Evolutionary conservation across 1,140 invertebrate genomes (phyloP), one percentile per base, ranked within the genome.

Genomic region (Elymnias hypermnestra): DNA sequence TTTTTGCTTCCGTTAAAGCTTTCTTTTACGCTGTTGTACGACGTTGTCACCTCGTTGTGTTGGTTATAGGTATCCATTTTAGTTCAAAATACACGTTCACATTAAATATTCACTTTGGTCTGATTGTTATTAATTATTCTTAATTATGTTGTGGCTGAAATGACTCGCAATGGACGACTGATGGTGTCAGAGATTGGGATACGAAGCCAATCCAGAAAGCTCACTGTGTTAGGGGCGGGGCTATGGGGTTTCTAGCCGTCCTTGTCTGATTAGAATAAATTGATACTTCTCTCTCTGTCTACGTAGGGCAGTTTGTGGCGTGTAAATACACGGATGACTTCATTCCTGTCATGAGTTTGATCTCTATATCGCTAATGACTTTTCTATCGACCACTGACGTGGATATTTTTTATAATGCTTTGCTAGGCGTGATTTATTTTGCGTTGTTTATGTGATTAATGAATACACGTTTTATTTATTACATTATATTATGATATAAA

Each of bases 261-360:
- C 40, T 57, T 36, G 21, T 76, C 48, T 26, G 1, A 31, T 66
- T 23, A 17, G 6, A 1, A 26, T 1, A 7, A 6, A 12, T 35
- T 23, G 19, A 22, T 63, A 22, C 35, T 4, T 22, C 36, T 22
- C 28, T 76, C 57, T 51, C 47, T 48, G 5, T 73, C 52, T 36
- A n/a, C n/a, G n/a, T n/a, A n/a, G n/a, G n/a, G n/a, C n/a, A n/a
- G n/a, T n/a, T n/a, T n/a, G 56, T 37, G 51, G 21, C 53, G 47
- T 63, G 75, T 79, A 78, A 83, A 83, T 81, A 78, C 65, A 72
- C 55, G 63, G 54, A 71, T 83, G 76, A 83, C 73, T 79, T 82
- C 76, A 83, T 79, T 60, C 57, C 54, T 53, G 57, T 59, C 36
- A 29, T n/a, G 9, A 31, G 45, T 45, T 37, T 37, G 28, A 50